Evolutionary conservation across 2,797 vertebrate species (phyloP).

Genomic region (Microctenopoma stevenorrisi): DNA sequence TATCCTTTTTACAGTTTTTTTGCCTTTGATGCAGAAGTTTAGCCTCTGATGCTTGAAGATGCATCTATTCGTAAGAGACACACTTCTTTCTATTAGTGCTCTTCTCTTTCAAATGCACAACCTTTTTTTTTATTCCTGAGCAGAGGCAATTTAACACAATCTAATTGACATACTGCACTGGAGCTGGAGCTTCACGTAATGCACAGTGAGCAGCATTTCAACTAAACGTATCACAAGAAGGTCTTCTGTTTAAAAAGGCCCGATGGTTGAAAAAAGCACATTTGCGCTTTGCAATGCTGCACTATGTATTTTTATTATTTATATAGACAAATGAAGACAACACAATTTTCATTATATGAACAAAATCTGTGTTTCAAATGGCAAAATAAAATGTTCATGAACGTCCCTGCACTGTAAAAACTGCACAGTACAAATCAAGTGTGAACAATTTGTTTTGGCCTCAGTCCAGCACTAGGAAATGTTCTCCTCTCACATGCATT

Average conservation of each 20-base stretch:
- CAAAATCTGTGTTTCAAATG: constrained; percentile 7
- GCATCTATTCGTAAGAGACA: constrained; percentile 59
- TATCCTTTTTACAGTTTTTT: constrained; percentile 17
- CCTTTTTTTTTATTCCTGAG: constrained; percentile 43
- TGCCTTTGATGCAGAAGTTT: constrained; percentile 37
- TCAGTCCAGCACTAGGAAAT: constrained; percentile 44
- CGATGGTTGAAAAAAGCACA: not conserved
- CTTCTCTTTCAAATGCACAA: constrained; percentile 65
- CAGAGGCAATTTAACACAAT: constrained; percentile 66
- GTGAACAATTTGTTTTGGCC: constrained; percentile 67
- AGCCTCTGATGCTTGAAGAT: constrained; percentile 29
- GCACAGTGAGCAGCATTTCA: constrained; percentile 35
- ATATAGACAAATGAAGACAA: not conserved
- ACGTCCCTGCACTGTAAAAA: constrained; percentile 26
- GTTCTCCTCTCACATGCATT: constrained; percentile 52
- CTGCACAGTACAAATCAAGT: constrained; percentile 47
- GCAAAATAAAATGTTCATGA: constrained; percentile 20
- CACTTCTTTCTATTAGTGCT: constrained; percentile 56
- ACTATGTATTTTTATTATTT: not conserved
- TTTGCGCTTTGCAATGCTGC: constrained; percentile 5
- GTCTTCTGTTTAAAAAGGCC: constrained; percentile 1
- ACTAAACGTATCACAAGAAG: constrained; percentile 15
- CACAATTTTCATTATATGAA: constrained; percentile 13
- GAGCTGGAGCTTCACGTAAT: constrained; percentile 31
- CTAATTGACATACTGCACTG: constrained; percentile 36